Evolutionary conservation across 2,888 invertebrate genomes (phyloP), one percentile per base, ranked within the genome.

Genomic region (Pristionchus entomophagus): DNA sequence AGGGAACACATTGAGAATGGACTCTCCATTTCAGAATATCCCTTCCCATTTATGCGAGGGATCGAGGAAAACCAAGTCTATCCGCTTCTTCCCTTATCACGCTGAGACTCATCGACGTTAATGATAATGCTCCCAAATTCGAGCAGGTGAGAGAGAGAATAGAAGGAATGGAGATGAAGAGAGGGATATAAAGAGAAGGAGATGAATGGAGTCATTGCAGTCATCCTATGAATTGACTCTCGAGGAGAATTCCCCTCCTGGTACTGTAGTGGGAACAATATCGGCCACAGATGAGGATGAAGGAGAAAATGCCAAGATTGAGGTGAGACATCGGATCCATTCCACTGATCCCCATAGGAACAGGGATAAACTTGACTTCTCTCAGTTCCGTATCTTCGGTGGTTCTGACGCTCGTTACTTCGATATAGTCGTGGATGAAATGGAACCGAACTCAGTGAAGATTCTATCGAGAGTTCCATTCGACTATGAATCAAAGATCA

Each of bases 221-320:
- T 97, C 97, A 91, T 96, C 96, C 93, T 96, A 99, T 22, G 96
- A 96, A 0, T 95, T 98, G 59, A 97, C 97, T 93, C 96, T 99
- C 6, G 95, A 97, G 0, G 99, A 99, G 94, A 99, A 99, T 94
- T 97, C 97, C n/a, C 98, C 98, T 0, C 96, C 97, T 0, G 98
- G 97, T 0, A 97, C 97, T 0, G 96, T 96, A 0, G 97, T 99
- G 0, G 98, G 97, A 0, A 96, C 96, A 92, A 96, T 98, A 86
- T 95, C 96, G 91, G 97, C 98, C 0, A 96, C 96, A 91, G 98
- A 98, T 94, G 97, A 97, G 0, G 98, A 98, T 91, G 97, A 97
- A 93, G 97, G 97, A 0, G 95, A 96, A 0, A 97, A 98, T 94
- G 97, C 97, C 0, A 96, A 96, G 1, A 96, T 99, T 0, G 96